Conservation (phyloP, 64 coral and sea anemone genomes). For the Catalaphyllia jardinei region DNA sequence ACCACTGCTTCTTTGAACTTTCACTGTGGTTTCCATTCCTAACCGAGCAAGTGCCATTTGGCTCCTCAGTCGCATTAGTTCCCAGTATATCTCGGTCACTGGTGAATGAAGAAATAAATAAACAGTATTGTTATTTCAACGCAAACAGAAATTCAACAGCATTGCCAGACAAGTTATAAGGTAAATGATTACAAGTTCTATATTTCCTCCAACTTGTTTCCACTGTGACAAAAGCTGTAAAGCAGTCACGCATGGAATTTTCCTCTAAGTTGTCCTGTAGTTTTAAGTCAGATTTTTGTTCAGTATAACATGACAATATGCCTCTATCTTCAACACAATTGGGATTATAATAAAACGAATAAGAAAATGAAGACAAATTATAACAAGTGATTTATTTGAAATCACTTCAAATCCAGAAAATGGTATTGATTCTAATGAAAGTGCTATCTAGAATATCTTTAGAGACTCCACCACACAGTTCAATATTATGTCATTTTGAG, state of each 20-base stretch:
- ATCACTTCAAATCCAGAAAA: too few relatives aligned
- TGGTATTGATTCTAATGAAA: too few relatives aligned
- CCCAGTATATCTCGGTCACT: slow-evolving; percentile 98
- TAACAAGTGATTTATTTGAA: too few relatives aligned
- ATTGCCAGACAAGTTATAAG: not conserved
- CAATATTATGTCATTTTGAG: too few relatives aligned
- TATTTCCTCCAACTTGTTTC: not conserved
- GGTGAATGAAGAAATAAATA: not conserved
- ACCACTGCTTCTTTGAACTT: slow-evolving; percentile 15
- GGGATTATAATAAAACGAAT: too few relatives aligned
- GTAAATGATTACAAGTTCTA: not conserved
- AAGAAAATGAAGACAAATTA: too few relatives aligned
- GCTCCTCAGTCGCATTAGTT: slow-evolving; percentile 86
- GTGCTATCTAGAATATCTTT: too few relatives aligned
- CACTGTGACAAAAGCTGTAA: not conserved
- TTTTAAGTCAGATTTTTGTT: too few relatives aligned
- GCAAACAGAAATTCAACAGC: not conserved
- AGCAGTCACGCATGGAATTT: not conserved
- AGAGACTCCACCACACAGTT: too few relatives aligned
- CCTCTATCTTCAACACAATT: too few relatives aligned
- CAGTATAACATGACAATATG: too few relatives aligned
- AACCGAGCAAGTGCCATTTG: slow-evolving; percentile 83
- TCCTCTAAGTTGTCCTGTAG: too few relatives aligned
- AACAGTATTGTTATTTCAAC: slow-evolving; percentile 15
- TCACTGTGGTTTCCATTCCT: slow-evolving; percentile 45